These are phyloP conservation scores for Entomobrya proxima DNA, from an alignment of 2,888 invertebrate genomes.

Conservation along the genomic window DNA sequence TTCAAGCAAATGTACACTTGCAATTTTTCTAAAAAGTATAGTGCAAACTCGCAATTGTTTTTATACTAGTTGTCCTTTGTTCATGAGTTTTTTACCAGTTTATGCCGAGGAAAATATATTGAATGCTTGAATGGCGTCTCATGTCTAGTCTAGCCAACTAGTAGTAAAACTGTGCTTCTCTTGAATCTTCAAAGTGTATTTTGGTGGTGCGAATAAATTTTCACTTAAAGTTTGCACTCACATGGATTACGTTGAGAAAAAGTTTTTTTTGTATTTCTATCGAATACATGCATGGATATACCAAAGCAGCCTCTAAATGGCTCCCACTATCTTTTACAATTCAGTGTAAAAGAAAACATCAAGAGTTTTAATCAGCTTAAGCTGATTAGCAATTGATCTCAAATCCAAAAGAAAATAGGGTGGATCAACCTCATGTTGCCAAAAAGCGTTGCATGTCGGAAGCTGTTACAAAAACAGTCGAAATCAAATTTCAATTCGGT, in stretches of 20 bases:
- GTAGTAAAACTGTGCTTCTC: no score
- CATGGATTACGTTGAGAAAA: no score
- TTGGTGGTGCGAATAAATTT: no score
- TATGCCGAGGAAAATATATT: background rate
- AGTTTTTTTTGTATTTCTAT: no score
- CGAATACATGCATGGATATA: no score
- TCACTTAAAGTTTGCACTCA: no score
- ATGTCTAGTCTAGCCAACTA: background rate
- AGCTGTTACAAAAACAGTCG: conserved; percentile 38
- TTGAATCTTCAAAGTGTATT: no score
- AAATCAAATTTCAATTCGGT: background rate
- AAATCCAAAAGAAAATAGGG: conserved; percentile 10
- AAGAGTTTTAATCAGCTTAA: conserved; percentile 16
- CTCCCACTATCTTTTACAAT: no score
- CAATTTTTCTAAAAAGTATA: background rate
- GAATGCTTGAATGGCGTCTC: background rate
- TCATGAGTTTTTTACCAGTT: background rate
- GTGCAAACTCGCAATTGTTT: background rate
- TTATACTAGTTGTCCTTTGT: background rate
- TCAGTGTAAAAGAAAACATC: conserved; percentile 9
- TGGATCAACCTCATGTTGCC: background rate
- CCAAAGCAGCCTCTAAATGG: no score
- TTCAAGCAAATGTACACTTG: background rate
- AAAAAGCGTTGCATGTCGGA: conserved; percentile 32
- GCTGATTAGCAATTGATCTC: conserved; percentile 26